Evolutionary conservation across 2,113 vertebrate genomes (phyloP), one percentile per base, ranked within the genome.

Genomic region (Pachypanchax playfairii): DNA sequence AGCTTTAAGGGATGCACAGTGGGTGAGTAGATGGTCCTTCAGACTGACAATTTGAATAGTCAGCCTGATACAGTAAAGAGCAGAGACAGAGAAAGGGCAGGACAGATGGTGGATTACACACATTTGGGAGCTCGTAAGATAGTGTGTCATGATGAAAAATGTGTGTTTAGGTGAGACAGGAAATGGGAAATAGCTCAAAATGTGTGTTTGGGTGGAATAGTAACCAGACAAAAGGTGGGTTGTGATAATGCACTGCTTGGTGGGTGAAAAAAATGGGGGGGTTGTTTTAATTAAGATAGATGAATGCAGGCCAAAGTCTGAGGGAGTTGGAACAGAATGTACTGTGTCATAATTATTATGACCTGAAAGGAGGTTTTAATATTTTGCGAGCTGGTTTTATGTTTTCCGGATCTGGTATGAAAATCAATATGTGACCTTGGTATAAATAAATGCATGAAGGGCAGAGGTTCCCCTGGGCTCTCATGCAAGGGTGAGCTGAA

Each of bases 61-160:
- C 59, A 38, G 51, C 14, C 55, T 41, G 31, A 43, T 36, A 44
- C 57, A 72, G 47, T 38, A 31, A 48, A 44, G 22, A 72, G 38
- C 56, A 11, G 26, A 51, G 46, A 36, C 38, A 25, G 64, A 58
- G 55, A 44, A 62, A 52, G 46, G n/a, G 57, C 60, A 64, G 67
- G 46, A 59, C 79, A 79, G 81, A 73, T 82, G 74, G 77, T 43
- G 15, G 65, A 56, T 38, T 22, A 43, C 10, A 36, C 60, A 73
- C 63, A 57, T 63, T 67, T 49, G 68, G 75, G 54, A 53, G 48
- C 14, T 38, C 29, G 50, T 49, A 48, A 73, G 70, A 80, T 72
- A 24, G 55, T 50, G 74, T 80, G 74, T 77, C 64, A 68, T 51
- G 53, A 68, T 63, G 80, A 83, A 55, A 64, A 73, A 82, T 82